Conservation (phyloP, 2,888 invertebrate species). For the Harmothoe impar region DNA sequence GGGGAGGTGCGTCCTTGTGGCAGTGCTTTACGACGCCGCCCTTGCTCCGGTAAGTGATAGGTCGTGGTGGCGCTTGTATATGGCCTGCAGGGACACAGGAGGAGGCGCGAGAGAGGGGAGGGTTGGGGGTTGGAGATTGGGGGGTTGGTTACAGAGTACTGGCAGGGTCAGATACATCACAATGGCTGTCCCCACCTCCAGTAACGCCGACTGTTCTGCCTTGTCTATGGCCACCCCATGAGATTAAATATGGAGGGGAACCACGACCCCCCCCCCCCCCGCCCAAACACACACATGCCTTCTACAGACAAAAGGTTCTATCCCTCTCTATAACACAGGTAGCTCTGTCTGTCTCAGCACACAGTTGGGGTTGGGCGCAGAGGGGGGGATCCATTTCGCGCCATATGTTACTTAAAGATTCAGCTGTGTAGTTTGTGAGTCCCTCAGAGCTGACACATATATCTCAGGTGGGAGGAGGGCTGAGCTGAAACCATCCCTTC, state of each 20-base stretch:
- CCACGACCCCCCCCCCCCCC: neutral
- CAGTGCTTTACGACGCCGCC: neutral
- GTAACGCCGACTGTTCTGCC: neutral
- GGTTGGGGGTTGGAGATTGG: neutral
- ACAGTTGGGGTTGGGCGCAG: too few relatives aligned
- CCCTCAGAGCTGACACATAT: too few relatives aligned
- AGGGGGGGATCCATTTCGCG: too few relatives aligned
- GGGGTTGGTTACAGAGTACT: slow-evolving; percentile 17
- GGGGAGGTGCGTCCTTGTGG: neutral
- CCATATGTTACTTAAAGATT: too few relatives aligned
- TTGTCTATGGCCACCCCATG: slow-evolving; percentile 23
- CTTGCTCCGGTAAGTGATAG: slow-evolving; percentile 24
- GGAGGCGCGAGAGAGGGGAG: neutral
- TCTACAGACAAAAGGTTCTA: too few relatives aligned
- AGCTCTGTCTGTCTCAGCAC: too few relatives aligned
- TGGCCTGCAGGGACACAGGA: neutral
- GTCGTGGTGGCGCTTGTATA: neutral
- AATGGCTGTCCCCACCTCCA: neutral
- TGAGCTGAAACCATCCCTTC: too few relatives aligned
- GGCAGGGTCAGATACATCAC: slow-evolving; percentile 19
- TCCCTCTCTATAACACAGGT: too few relatives aligned
- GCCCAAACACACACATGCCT: too few relatives aligned
- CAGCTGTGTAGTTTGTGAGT: too few relatives aligned
- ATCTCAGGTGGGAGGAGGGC: too few relatives aligned
- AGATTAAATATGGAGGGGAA: neutral